Base-by-base conservation (phyloP, 2,888 invertebrate genomes). In the Eupithecia insigniata region DNA sequence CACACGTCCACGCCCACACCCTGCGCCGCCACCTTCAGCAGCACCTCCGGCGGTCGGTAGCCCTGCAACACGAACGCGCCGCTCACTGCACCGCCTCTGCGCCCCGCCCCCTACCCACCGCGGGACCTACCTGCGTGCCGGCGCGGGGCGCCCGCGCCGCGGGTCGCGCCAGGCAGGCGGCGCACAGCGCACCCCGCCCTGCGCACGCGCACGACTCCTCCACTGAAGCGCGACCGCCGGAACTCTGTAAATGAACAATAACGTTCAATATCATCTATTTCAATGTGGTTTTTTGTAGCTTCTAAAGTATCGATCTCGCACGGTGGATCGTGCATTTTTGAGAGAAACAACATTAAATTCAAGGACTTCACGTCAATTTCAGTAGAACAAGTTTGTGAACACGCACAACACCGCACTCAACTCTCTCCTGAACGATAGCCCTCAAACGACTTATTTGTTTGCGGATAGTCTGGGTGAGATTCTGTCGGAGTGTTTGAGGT, bases 1-100 rank as follows among this genome's bases (percentile, higher is more conserved):
- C 98, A 98, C 82, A 97, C 95, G 92, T 98, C 98, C 79, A 98
- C 97, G 75, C 97, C 97, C 82, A 97, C 96, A 43, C 96, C 96
- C 93, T 98, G 98, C 75, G 95, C 93, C n/a, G 95, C 93, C 87
- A 96, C 96, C 90, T 97, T 97, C 39, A 98, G 93, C 79, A 97
- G 89, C 81, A 97, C 97, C 85, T 86, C 70, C 67, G 72, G 72
- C 66, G 71, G 73, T 4, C 72, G 71, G 51, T 66, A 67, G 28
- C 66, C 73, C 74, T 72, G 58, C 39, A 7, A 87, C 89, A 51
- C 12, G 46, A 36, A 3, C 46, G 26, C 62, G 43, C 30, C 95
- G 90, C 51, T 51, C 10, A 51, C 93, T 98, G 98, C 75, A 95
- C 93, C n/a, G 95, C 85, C 70, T 2, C 68, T 70, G 72, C 66